Evolutionary conservation across 2,797 vertebrate genomes (phyloP).

Genomic region (Trichosurus vulpecula): DNA sequence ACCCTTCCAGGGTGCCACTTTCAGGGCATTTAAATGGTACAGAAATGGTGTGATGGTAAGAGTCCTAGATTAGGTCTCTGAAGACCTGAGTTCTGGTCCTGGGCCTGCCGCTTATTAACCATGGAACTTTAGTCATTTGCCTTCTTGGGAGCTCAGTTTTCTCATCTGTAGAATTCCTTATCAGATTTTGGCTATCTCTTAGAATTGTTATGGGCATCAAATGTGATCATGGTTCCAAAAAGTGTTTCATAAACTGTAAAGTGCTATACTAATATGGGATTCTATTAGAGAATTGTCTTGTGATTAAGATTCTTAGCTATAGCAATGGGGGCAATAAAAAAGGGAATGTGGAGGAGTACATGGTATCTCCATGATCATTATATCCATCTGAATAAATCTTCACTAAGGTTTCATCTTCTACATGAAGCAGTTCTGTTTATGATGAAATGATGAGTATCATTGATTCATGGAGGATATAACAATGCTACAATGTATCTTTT

Average conservation of each 20-base stretch:
- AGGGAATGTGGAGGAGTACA: not conserved
- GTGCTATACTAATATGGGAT: not conserved
- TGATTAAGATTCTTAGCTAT: conserved; percentile 23
- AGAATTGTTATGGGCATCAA: conserved; percentile 18
- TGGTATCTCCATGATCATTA: not conserved
- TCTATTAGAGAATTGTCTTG: conserved; percentile 27
- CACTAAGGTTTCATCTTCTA: not conserved
- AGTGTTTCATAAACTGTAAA: not conserved
- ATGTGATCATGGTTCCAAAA: not conserved
- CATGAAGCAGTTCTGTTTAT: not conserved
- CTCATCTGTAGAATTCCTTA: conserved; percentile 37
- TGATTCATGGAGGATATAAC: not conserved
- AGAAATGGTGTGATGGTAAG: conserved; percentile 13
- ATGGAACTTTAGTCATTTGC: conserved; percentile 48
- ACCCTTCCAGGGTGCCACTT: not conserved
- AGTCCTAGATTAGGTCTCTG: conserved; percentile 20
- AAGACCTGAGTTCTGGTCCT: conserved; percentile 22
- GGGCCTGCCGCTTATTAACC: not conserved
- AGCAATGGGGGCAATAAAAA: conserved; percentile 13
- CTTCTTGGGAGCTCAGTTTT: conserved; percentile 9
- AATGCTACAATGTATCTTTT: not conserved
- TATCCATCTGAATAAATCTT: not conserved
- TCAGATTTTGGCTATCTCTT: conserved; percentile 1
- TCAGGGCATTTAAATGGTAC: not conserved
- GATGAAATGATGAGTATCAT: not conserved